Evolutionary conservation across 2,797 vertebrate species (phyloP), one percentile per base, ranked within the genome.

Genomic region (Pseudochromis fuscus): DNA sequence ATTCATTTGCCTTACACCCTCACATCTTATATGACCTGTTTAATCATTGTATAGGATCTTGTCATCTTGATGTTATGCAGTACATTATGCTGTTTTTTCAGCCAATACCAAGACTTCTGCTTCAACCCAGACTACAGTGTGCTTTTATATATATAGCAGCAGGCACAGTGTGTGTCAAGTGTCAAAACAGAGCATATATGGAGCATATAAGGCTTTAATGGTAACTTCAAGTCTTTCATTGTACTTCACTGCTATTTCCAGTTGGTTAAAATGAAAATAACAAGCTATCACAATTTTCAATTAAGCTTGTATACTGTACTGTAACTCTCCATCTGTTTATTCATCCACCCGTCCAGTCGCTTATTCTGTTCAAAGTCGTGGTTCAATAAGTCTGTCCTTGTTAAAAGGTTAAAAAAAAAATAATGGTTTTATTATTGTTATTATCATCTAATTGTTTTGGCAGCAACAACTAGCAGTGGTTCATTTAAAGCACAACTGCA

Each of bases 361-460:
- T 46, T 59, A 42, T 58, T 7, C 2, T 11, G 18, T 23, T 50
- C 49, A 25, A 52, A 51, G 37, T 35, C 31, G 45, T 5, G 40
- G 44, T 55, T 67, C 40, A 64, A n/a, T 65, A 38, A 53, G 13
- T 49, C 13, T 50, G 37, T 27, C 59, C 60, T 68, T 40, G 48
- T 67, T 68, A 27, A n/a, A 65, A 73, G 44, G 67, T 79, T 65
- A 42, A 33, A 65, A 38, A 46, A 49, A 66, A 40, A 46, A 48
- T 15, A 51, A 64, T 48, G 37, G 19, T 25, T n/a, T 67, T 62
- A 6, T 45, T 68, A 13, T 67, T 65, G 19, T 68, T 68, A 23
- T 25, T 40, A 50, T 62, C 48, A 56, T 65, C 10, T 56, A 71
- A 77, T 82, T 75, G 44, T n/a, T 51, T 59, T 65, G 48, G 51